Evolutionary conservation across 2,113 vertebrate genomes (phyloP).

Genomic region (Megaceryle torquata): DNA sequence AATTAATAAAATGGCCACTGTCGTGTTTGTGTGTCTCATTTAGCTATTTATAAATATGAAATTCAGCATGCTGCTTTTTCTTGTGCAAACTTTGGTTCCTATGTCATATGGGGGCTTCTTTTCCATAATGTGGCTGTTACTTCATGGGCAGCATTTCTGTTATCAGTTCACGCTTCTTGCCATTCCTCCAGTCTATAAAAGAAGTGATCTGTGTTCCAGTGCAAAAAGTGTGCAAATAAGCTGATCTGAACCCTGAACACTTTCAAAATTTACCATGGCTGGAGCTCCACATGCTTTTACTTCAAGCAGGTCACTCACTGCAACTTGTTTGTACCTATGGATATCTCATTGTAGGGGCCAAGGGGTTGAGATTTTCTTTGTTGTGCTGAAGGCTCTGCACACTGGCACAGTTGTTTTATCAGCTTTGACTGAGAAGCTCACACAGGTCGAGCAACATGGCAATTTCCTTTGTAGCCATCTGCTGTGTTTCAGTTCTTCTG

Average conservation of each 20-base stretch:
- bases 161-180: neutral
- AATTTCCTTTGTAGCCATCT: neutral
- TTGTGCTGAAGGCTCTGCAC: neutral
- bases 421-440: neutral
- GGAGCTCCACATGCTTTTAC: neutral
- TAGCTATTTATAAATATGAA: constrained; percentile 53
- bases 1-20: constrained; percentile 63
- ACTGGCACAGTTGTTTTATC: neutral
- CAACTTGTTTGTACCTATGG: neutral
- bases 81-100: constrained; percentile 68
- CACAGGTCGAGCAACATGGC: neutral
- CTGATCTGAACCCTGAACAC: neutral
- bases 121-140: neutral
- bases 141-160: neutral
- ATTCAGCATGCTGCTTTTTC: constrained; percentile 57
- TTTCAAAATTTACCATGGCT: neutral
- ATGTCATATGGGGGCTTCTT: neutral
- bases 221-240: neutral
- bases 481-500: neutral
- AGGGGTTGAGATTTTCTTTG: neutral
- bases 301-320: neutral
- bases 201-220: neutral
- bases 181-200: neutral
- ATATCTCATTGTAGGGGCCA: neutral
- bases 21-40: constrained; percentile 53